A percentile compares a stretch with the other conserved stretches of the same genome.
Evolutionary conservation across 2,797 vertebrate species (phyloP).

Genomic region (Anolis apletophallus): DNA sequence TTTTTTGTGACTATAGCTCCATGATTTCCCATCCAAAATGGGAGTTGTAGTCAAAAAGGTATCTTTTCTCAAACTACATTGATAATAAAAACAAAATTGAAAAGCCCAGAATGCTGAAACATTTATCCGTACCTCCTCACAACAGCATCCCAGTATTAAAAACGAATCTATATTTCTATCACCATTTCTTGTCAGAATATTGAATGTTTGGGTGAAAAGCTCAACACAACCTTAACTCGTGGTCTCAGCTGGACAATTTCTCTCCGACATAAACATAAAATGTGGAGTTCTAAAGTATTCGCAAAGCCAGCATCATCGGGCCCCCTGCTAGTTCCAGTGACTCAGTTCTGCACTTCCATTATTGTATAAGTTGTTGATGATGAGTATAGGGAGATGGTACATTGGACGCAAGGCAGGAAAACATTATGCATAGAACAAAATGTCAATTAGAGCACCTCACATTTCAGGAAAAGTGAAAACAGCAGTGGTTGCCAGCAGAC

Average conservation of each 20-base stretch:
- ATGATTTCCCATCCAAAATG: background rate
- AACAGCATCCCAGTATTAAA: background rate
- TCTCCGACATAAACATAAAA: background rate
- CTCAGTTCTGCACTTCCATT: background rate
- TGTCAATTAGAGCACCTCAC: background rate
- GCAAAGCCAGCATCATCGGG: background rate
- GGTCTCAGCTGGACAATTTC: background rate
- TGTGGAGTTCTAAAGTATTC: background rate
- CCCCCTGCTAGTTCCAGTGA: background rate
- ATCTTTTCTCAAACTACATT: background rate
- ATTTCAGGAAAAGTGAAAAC: constrained; percentile 7
- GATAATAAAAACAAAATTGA: background rate
- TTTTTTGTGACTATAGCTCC: background rate
- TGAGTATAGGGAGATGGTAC: background rate
- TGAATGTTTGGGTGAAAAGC: background rate
- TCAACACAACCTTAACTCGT: background rate
- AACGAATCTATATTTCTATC: background rate
- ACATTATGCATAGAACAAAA: constrained; percentile 18
- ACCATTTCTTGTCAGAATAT: background rate
- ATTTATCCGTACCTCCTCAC: background rate
- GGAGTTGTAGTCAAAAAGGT: too few species aligned
- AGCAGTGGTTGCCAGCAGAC: background rate
- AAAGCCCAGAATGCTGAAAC: background rate
- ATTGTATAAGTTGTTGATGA: constrained; percentile 20
- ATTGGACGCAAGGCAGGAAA: constrained; percentile 8